Evolutionary conservation across 2,113 vertebrate species (phyloP), one percentile per base, ranked within the genome.

Genomic region (Aphelocoma coerulescens): DNA sequence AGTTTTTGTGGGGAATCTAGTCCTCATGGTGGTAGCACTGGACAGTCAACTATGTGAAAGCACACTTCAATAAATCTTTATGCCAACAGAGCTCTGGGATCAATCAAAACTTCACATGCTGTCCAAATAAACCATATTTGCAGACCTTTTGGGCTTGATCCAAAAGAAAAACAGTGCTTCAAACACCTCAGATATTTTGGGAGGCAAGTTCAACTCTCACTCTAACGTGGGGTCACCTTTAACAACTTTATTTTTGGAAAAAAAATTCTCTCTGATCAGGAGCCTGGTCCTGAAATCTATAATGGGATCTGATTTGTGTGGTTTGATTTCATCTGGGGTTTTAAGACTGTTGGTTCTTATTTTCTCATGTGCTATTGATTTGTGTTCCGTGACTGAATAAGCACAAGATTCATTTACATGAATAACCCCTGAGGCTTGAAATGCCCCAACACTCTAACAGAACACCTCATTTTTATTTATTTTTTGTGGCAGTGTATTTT

Each of bases 311-410:
- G 52, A 80, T 83, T 80, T 80, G 67, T 81, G 79, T 54, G 33
- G 46, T 73, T 88, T 94, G 90, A 83, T 91, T 89, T 91, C 46
- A 67, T 71, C 79, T 83, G 67, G 55, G 69, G 21, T 85, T 96
- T 97, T 90, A 83, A 90, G 67, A 73, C 13, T 48, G 75, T 69
- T 91, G 39, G 66, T 82, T 95, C 71, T 46, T 83, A 69, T 89
- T 96, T 93, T 74, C 85, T 88, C n/a, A 44, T 83, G 51, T 90
- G 67, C 89, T 95, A 65, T 81, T 82, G 75, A 85, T 95, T 82
- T 85, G 65, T 79, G 74, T 73, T 89, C 37, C 55, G 62, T 91
- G 85, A 78, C 80, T 95, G 52, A 95, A 80, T 89, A 95, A 95
- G 86, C 76, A 93, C 61, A 77, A 71, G 76, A 85, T 92, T 93